phyloP scores from a whole-genome alignment of 2,888 invertebrate species.

The Branchinecta sandiegonensis region DNA sequence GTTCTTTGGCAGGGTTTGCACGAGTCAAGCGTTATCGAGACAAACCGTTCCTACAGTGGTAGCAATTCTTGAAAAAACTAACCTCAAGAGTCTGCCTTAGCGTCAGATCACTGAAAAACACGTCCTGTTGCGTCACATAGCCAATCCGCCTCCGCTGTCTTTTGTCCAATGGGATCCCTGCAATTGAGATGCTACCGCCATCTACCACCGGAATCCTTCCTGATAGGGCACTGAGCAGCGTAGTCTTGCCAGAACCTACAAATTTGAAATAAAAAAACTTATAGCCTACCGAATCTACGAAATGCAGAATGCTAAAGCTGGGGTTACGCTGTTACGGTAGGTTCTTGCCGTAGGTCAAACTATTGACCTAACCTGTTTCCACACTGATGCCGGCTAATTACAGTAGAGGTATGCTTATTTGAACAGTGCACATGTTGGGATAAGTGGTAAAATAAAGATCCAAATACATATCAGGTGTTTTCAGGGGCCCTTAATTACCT shows the following conservation, averaged over 20 bases:
- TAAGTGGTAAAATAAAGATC: too few species aligned
- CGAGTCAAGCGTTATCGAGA: slow-evolving; percentile 17
- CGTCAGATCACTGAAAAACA: slow-evolving; percentile 63
- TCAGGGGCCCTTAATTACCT: too few species aligned
- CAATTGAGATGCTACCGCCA: slow-evolving; percentile 49
- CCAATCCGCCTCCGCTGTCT: slow-evolving; percentile 58
- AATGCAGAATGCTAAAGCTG: too few species aligned
- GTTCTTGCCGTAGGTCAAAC: too few species aligned
- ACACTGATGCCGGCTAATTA: too few species aligned
- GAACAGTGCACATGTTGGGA: too few species aligned
- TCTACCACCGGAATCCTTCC: slow-evolving; percentile 48
- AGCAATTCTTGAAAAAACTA: slow-evolving; percentile 28
- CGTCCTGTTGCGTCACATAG: slow-evolving; percentile 66
- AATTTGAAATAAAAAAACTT: neutral
- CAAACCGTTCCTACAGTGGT: neutral
- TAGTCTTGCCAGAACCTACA: slow-evolving; percentile 56
- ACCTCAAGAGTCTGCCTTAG: slow-evolving; percentile 57
- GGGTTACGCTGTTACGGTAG: too few species aligned
- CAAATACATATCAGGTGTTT: too few species aligned
- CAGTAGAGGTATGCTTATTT: too few species aligned
- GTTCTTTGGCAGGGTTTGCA: neutral
- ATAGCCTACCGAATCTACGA: too few species aligned
- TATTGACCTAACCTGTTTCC: too few species aligned
- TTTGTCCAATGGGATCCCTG: slow-evolving; percentile 49
- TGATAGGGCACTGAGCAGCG: slow-evolving; percentile 56